Evolutionary conservation across 2,797 vertebrate species (phyloP), one percentile per base, ranked within the genome.

Genomic region (Catharus ustulatus): DNA sequence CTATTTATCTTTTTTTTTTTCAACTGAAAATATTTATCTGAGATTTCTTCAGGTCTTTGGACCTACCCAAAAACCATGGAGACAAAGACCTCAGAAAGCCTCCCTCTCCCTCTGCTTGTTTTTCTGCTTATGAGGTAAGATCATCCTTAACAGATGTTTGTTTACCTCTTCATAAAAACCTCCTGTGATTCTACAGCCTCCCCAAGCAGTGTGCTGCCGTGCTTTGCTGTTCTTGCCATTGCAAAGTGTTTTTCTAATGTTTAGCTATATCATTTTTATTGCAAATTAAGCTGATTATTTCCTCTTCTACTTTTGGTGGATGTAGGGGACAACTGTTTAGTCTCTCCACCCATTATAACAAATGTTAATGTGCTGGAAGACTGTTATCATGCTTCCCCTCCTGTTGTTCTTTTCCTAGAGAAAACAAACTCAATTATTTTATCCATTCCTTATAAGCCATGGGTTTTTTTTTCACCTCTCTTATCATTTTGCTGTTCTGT

Each of bases 211-310:
- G 57, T 74, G 81, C 68, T 95, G 74, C 67, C 9, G 32, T 71
- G 88, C 75, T 93, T 94, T 90, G 92, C 89, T 89, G 32, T 80
- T 94, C 90, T 90, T 94, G 62, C 81, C 10, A 3, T 46, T 72
- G 86, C 88, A 87, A 94, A 96, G 72, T 93, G 90, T 80, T 95
- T 97, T 87, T 83, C 81, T 95, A 95, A 89, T 95, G 92, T 72
- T 92, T 90, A 95, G 57, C 86, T 95, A 77, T 90, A 95, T 95
- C 90, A 96, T 97, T 95, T 95, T 96, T 97, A 95, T 93, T 96
- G 94, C 94, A 90, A 93, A 96, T 94, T 92, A 95, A 85, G 88
- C 90, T 87, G 78, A 93, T 97, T 94, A 89, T 95, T 93, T 96
- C 90, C 91, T 92, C 64, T 90, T 89, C 88, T 90, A 46, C 74